A percentile compares a stretch with the other conserved stretches of the same genome.
phyloP scores from a whole-genome alignment of 2,888 invertebrate genomes.

The Caenorhabditis macrosperma region DNA sequence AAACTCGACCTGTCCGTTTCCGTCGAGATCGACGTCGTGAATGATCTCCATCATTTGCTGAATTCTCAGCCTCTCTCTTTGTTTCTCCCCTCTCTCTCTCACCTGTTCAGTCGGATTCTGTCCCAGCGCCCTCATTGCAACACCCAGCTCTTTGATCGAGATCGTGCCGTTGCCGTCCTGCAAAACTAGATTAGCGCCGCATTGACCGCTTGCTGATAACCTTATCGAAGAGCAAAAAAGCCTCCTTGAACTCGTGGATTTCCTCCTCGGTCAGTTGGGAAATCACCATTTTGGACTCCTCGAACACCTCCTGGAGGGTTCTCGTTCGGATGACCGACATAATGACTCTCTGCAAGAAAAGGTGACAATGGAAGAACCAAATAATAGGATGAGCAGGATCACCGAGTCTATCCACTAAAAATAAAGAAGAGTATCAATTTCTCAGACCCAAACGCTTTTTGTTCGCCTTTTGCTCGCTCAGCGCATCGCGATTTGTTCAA shows the following conservation, averaged over 20 bases:
- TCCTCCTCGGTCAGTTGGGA: constrained; percentile 65
- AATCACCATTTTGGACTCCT: constrained; percentile 65
- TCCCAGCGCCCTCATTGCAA: constrained; percentile 69
- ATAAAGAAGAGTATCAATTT: constrained; percentile 43
- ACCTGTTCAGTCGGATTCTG: constrained; percentile 72
- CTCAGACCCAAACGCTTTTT: constrained; percentile 25
- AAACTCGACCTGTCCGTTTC: constrained; percentile 73
- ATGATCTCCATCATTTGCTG: constrained; percentile 73
- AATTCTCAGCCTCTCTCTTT: too few relatives aligned
- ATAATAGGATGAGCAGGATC: neutral
- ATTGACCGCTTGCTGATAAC: constrained; percentile 1
- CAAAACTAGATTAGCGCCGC: neutral
- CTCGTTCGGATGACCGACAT: constrained; percentile 61
- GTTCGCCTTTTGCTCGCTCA: constrained; percentile 44
- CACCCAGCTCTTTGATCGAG: constrained; percentile 68
- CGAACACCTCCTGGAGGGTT: constrained; percentile 67
- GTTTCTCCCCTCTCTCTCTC: neutral
- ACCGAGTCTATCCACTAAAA: neutral
- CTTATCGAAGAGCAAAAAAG: constrained; percentile 67
- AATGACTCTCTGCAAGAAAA: constrained; percentile 58
- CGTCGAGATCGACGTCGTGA: constrained; percentile 70
- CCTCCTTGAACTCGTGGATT: constrained; percentile 69
- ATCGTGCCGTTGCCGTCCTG: constrained; percentile 70
- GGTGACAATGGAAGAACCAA: neutral
- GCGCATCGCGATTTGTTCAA: constrained; percentile 45